Evolutionary conservation across 2,797 vertebrate genomes (phyloP), one percentile per base, ranked within the genome.

Genomic region (Ataeniobius toweri): DNA sequence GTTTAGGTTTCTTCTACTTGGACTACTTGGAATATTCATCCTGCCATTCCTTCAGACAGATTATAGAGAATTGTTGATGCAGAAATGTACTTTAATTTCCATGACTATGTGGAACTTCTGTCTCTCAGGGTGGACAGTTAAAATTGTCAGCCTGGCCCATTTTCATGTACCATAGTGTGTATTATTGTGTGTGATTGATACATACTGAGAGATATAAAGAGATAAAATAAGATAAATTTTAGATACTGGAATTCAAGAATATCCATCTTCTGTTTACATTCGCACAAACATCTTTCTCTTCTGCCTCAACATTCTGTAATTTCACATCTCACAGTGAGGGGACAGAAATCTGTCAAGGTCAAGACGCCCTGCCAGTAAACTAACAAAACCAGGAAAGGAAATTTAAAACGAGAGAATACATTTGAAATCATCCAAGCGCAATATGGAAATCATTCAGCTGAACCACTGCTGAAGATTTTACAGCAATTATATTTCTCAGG

Each of bases 301-400:
- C 31, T 39, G 41, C 73, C 51, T 81, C 41, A 44, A 13, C 69
- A 61, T 85, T 82, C 39, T 65, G 75, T 75, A 48, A 82, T 75
- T 75, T 81, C 51, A 58, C 44, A 83, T 71, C 63, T 74, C 69
- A 75, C 55, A 67, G 74, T 31, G 31, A 28, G 44, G 16, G 41
- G 68, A 44, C 41, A 67, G 44, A 80, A 55, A 77, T 78, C 39
- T 76, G 78, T 73, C 79, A 73, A 61, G 73, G 74, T 71, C 9
- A 18, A 24, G 56, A 9, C 63, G 78, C 18, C 51, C 50, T 72
- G 77, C 70, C n/a, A 74, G 36, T 9, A 72, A 75, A 59, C 26
- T 77, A 63, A 78, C 22, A 9, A 73, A 61, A n/a, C 2, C 58
- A 67, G n/a, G 12, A 48, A 71, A 46, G 20, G 61, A 76, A 68